phyloP scores from a whole-genome alignment of 2,797 vertebrate species.

The Philypnodon macrostomus region DNA sequence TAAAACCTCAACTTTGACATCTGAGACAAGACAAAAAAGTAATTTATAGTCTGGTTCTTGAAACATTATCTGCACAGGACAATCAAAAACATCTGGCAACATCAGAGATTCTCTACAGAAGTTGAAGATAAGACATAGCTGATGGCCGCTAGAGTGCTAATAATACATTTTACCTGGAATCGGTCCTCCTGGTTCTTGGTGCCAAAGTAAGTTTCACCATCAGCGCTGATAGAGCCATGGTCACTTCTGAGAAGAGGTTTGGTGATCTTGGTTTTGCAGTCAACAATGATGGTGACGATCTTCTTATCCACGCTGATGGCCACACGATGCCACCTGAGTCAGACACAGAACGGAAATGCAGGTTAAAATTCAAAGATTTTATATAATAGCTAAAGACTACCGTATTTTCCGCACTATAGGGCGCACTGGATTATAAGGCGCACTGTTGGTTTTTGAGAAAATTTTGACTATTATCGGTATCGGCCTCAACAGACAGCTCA shows the following conservation, averaged over 20 bases:
- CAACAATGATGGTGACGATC: slow-evolving; percentile 91
- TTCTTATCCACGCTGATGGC: slow-evolving; percentile 97
- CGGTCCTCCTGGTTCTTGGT: slow-evolving; percentile 90
- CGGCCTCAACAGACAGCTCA: too few relatives aligned
- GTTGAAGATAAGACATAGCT: background rate
- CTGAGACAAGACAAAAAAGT: slow-evolving; percentile 6
- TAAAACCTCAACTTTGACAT: background rate
- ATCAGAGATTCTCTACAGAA: background rate
- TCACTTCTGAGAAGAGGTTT: slow-evolving; percentile 88
- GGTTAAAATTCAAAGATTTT: too few relatives aligned
- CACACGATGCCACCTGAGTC: slow-evolving; percentile 92
- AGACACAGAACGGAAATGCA: slow-evolving; percentile 16
- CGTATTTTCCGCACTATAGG: too few relatives aligned
- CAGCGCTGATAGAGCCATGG: slow-evolving; percentile 80
- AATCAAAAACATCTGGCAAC: slow-evolving; percentile 5
- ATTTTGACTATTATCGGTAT: too few relatives aligned
- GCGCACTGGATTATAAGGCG: too few relatives aligned
- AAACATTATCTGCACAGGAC: slow-evolving; percentile 3
- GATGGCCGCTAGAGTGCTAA: background rate
- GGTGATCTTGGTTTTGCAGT: slow-evolving; percentile 91
- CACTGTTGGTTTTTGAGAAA: too few relatives aligned
- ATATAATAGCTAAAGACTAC: too few relatives aligned
- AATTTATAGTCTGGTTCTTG: background rate
- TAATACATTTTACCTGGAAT: slow-evolving; percentile 86
- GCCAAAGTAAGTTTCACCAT: slow-evolving; percentile 92